Base-by-base conservation (phyloP, 2,888 invertebrate genomes). In the Plutella xylostella region DNA sequence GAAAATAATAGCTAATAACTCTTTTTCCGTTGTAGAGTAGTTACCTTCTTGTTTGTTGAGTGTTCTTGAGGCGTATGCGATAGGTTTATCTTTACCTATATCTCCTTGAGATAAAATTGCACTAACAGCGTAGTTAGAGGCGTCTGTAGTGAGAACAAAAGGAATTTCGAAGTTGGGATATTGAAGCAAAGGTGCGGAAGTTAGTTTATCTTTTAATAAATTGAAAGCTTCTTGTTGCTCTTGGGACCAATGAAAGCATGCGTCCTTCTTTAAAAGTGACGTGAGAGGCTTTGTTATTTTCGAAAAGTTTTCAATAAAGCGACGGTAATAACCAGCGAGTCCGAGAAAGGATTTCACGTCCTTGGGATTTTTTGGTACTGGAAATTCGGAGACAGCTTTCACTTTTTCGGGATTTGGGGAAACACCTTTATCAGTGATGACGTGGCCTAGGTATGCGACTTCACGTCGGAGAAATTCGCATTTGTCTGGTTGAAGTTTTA, bases 361-460 rank as follows among this genome's bases (percentile, higher is more conserved):
- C 22, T n/a, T 39, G 14, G 4, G 6, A 14, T 21, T 38, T 4
- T 43, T 45, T 12, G 60, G 55, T 1, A 51, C 52, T 6, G 57
- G 55, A 21, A 45, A 57, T 6, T 55, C 48, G 0, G 50, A 3
- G 7, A 58, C 56, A 0, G 55, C 53, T 11, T 49, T 21, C 0
- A 57, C 53, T 28, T 61, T 58, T 9, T 48, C 55, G 2, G 58
- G 58, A 22, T 61, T 56, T 1, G 56, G 51, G 3, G 49, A 50
- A 2, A 61, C 30, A 2, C 19, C 17, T 43, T 62, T n/a, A 2
- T 19, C 17, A 44, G 62, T 57, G 0, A 74, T 58, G 7, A 55
- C 28, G 43, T 63, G 64, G 1, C 68, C 66, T 4, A 71, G 46
- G 45, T 60, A 64, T 33, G 53, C 51, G 2, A 71, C 21, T 21